Evolutionary conservation across 92 coral and sea anemone species (phyloP).

Genomic region (Montipora capitata): DNA sequence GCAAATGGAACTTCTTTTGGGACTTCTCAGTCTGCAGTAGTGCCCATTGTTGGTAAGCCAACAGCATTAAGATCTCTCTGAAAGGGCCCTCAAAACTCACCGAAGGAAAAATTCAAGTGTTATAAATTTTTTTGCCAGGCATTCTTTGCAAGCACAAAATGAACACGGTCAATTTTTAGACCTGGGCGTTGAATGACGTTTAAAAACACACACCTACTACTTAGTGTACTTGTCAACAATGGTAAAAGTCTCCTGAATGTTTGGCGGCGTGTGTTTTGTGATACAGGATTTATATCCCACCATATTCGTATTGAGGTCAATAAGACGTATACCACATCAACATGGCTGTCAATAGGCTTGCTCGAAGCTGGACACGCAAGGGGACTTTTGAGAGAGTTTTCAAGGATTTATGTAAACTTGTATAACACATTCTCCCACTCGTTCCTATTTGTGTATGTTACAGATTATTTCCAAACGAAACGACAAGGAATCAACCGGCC

Average conservation of each 20-base stretch:
- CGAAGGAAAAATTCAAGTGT: background rate
- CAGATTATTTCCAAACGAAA: constrained; percentile 33
- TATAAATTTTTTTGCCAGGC: background rate
- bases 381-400: constrained; percentile 20
- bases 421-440: background rate
- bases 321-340: constrained; percentile 40
- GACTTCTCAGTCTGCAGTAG: background rate
- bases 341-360: constrained; percentile 22
- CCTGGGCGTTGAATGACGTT: constrained; percentile 8
- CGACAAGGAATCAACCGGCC: background rate
- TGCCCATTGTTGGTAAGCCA: too few relatives aligned
- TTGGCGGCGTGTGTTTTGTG: constrained; percentile 40
- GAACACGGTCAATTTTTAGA: constrained; percentile 16
- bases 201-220: constrained; percentile 7
- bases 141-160: background rate
- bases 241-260: constrained; percentile 18
- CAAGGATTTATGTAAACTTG: background rate
- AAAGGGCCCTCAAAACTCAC: background rate
- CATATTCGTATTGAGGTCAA: constrained; percentile 45
- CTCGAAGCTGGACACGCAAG: constrained; percentile 48
- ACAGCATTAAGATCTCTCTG: background rate
- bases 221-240: constrained; percentile 25
- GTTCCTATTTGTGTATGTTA: background rate
- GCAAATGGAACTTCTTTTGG: background rate
- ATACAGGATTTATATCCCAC: constrained; percentile 45